Base-by-base conservation (phyloP, 2,113 vertebrate species). In the Rutilus rutilus region DNA sequence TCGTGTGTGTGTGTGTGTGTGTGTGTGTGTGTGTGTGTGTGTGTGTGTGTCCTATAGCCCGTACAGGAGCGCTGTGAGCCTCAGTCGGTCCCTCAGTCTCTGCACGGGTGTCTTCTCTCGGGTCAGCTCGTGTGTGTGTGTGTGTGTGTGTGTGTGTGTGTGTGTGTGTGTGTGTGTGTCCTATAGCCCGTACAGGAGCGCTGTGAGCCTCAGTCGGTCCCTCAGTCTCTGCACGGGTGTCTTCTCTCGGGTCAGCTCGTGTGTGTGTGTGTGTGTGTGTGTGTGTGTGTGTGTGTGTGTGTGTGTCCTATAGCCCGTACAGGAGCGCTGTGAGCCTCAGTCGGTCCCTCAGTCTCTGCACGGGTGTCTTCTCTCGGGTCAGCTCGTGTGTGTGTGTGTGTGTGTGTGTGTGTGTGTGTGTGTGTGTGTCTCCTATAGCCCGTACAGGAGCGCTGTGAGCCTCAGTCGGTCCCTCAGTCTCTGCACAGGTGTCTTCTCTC, bases 301-400 rank as follows among this genome's bases (percentile, higher is more conserved):
- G 57, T 21, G 57, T 59, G 57, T 11, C 11, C 97, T 96, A 17
- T 5, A 52, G 52, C 90, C 98, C 95, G 39, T 97, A 98, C 97
- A 98, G 98, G 88, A 97, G 95, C 0, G 92, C 91, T 91, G 97
- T 98, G 78, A 99, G 94, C 91, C 92, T 96, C 83, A 95, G 88
- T 97, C 97, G 98, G 78, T 99, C 97, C 4, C 92, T 95, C 90
- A 98, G 87, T 85, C 93, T 96, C 92, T 99, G 97, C 62, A 97
- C 90, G 88, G 91, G 10, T 39, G 36, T 39, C 36, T 39, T 85
- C 95, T 92, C 95, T 91, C 96, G 96, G 59, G 90, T 88, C 91
- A 99, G 89, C 89, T 97, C 94, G 87, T 39, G 36, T 39, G 36
- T 39, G 36, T 39, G 36, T 6, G 36, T 39, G 6, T 39, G 39